Evolutionary conservation across 2,888 invertebrate species (phyloP), one percentile per base, ranked within the genome.

Genomic region (Iselma pallidipennis): DNA sequence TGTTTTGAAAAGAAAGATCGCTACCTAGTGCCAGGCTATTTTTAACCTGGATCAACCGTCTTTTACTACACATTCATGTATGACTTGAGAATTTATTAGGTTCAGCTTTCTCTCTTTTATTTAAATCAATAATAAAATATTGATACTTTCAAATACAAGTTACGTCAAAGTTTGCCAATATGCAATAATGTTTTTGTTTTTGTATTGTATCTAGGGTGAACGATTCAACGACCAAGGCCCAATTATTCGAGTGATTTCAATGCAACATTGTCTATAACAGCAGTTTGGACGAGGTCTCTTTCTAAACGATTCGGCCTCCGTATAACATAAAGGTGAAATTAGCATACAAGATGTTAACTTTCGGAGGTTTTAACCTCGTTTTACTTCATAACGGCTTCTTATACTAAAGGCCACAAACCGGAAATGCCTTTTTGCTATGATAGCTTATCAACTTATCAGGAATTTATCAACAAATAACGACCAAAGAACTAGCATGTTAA

Each of bases 261-360:
- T 37, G 16, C 37, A 37, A 37, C 37, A 14, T 16, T 37, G 6
- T 16, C 16, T 37, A 37, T 37, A 37, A 9, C 3, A 29, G 12
- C 12, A 5, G 29, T 29, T 23, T n/a, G 49, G 21, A 28, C 49
- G 49, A 29, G 29, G 50, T 21, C 25, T 50, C 50, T 50, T 21
- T 50, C 16, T 50, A 50, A 19, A 28, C 23, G 53, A 51, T 51
- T 29, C 19, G 51, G 51, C 51, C 60, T 54, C 52, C 52, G 64
- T 45, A 45, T 50, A 57, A 63, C 29, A 29, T 49, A 52, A 52
- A 57, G 60, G 49, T 33, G 57, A 62, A 61, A 65, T 66, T 62
- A 54, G 59, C 63, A 59, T 62, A 58, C 54, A 37, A 57, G 61
- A 57, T 49, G 61, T 61, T 56, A 68, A 68, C 64, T 66, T 68